Base-by-base conservation (phyloP, 2,797 vertebrate species). In the Kryptopterus vitreolus region DNA sequence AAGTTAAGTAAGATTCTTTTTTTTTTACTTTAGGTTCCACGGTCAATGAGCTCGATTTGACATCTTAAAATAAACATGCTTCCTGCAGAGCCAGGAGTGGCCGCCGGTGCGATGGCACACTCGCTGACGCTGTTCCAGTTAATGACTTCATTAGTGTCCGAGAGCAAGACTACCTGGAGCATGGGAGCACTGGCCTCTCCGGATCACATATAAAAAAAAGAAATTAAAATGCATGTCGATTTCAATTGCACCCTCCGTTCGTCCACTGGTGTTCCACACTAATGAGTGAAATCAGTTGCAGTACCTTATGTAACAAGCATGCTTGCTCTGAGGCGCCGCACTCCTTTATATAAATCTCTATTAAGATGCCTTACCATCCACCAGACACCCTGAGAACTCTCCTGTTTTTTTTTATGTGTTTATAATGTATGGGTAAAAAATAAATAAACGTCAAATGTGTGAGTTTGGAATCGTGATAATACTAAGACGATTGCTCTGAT, bases 111-210 rank as follows among this genome's bases (percentile, higher is more conserved):
- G 1, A 53, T 16, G 68, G 73, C 62, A 61, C 5, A 48, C 33
- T 69, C 73, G 26, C 68, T 55, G 78, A 80, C 61, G 75, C 82
- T 69, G 70, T 80, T 76, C 71, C 52, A 77, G 70, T 80, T 82
- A 84, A 84, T 84, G 85, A 84, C 82, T 86, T 86, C 71, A 84
- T 86, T 86, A 79, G 55, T 72, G 55, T 82, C 70, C 55, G 29
- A 68, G 71, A 62, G 65, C 75, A 24, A 70, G 81, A 82, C 63
- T 69, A 75, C 9, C 20, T 15, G 53, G 80, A 74, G 68, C 84
- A 57, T 59, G 65, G 59, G 48, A 59, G 63, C 61, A 70, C 48
- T 13, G 68, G 70, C 72, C 65, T 79, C 69, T 77, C 53, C 3
- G 63, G 59, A 76, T 83, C 66, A 35, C 43, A 53, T 59, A 35